These are phyloP conservation scores for Andrena marginata DNA, from an alignment of 2,888 invertebrate genomes.

Conservation along the genomic window DNA sequence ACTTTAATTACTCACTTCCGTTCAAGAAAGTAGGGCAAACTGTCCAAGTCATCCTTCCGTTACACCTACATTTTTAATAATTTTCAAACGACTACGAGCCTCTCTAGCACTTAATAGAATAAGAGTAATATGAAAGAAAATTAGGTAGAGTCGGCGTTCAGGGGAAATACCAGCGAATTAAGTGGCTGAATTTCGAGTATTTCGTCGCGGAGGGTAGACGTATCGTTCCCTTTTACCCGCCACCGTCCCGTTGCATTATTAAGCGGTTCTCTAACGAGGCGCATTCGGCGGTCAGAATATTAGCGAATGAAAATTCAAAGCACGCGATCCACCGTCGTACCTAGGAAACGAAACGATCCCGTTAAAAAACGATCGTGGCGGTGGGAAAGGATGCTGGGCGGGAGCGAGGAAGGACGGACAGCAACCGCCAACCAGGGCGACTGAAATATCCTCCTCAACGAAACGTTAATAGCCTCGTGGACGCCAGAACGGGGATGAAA, in stretches of 20 bases:
- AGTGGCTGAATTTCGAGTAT: neutral
- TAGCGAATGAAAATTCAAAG: conserved; percentile 46
- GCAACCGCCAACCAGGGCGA: neutral
- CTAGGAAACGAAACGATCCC: conserved; percentile 38
- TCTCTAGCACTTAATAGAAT: neutral
- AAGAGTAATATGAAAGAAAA: neutral
- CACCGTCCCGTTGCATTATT: conserved; percentile 45
- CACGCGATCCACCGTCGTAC: conserved; percentile 20
- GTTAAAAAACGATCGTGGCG: conserved; percentile 39
- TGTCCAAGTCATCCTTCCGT: neutral
- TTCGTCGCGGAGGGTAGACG: neutral
- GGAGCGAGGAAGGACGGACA: neutral
- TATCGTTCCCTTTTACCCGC: conserved; percentile 5
- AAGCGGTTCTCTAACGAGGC: conserved; percentile 52
- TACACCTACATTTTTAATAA: neutral
- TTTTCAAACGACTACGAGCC: neutral
- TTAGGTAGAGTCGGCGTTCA: neutral
- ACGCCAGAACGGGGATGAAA: conserved; percentile 12
- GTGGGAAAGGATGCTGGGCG: neutral
- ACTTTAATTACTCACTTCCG: conserved; percentile 3
- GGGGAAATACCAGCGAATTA: conserved; percentile 3
- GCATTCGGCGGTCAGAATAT: conserved; percentile 35
- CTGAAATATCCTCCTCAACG: conserved; percentile 30
- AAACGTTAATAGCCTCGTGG: conserved; percentile 25
- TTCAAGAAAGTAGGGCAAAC: neutral